A percentile compares a stretch with the other conserved stretches of the same genome.
phyloP scores from a whole-genome alignment of 2,888 invertebrate genomes.

The Galerucella calmariensis region DNA sequence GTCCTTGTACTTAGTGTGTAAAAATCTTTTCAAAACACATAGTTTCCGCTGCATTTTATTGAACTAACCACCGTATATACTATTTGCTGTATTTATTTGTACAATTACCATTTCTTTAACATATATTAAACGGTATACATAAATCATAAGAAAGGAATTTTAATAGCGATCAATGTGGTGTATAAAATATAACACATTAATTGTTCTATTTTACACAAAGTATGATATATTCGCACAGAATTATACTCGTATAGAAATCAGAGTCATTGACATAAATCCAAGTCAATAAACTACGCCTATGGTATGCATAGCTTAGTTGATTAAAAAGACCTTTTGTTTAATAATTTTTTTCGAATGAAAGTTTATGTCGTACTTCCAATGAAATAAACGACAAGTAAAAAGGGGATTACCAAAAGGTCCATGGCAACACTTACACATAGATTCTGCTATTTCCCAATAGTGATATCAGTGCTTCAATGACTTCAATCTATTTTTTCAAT shows the following conservation, averaged over 20 bases:
- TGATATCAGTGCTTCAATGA: too few relatives aligned
- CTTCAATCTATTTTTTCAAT: too few relatives aligned
- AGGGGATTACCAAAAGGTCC: too few relatives aligned
- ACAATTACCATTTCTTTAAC: background rate
- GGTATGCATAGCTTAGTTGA: conserved; percentile 17
- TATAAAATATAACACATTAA: conserved; percentile 19
- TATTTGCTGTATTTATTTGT: background rate
- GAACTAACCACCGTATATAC: background rate
- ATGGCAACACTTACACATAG: too few relatives aligned
- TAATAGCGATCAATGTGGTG: conserved; percentile 23
- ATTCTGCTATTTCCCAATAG: too few relatives aligned
- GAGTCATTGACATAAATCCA: conserved; percentile 13
- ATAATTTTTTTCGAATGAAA: too few relatives aligned
- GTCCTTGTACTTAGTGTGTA: too few relatives aligned
- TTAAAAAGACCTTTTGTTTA: background rate
- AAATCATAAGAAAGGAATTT: conserved; percentile 27
- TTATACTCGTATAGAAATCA: conserved; percentile 20
- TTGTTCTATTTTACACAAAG: conserved; percentile 29
- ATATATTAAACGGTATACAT: background rate
- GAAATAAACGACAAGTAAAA: too few relatives aligned
- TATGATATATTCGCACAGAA: conserved; percentile 24
- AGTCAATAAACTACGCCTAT: conserved; percentile 15
- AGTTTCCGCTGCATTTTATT: background rate
- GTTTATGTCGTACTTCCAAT: too few relatives aligned
- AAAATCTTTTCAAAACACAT: background rate